These are phyloP conservation scores for Xiphydria camelus DNA, from an alignment of 2,888 invertebrate genomes.

Conservation along the genomic window DNA sequence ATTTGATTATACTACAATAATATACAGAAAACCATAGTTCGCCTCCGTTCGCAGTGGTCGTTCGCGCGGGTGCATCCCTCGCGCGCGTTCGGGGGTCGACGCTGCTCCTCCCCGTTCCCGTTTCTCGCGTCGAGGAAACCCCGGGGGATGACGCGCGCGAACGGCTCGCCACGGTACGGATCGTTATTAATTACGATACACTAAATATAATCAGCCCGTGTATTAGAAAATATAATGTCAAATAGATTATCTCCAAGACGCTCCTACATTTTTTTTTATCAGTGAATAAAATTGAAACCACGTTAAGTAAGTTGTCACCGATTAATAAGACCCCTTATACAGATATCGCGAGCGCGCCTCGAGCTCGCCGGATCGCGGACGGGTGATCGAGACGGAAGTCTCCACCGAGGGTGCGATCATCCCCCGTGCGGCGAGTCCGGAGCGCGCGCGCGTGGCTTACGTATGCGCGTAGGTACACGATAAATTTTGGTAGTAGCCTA, in stretches of 20 bases:
- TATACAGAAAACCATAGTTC: conserved; percentile 44
- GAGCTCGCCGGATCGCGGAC: background rate
- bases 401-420: background rate
- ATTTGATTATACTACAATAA: conserved; percentile 55
- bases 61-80: conserved; percentile 9
- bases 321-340: conserved; percentile 10
- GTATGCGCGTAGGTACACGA: too few species aligned
- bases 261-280: conserved; percentile 33
- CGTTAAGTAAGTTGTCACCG: conserved; percentile 38
- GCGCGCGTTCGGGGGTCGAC: background rate
- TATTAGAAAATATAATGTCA: conserved; percentile 54
- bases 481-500: too few species aligned
- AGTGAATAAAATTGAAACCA: conserved; percentile 39
- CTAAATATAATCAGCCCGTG: conserved; percentile 51
- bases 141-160: conserved; percentile 18
- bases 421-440: background rate
- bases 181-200: conserved; percentile 43
- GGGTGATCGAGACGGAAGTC: background rate
- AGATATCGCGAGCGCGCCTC: background rate
- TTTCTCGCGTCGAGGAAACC: background rate
- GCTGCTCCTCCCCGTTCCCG: background rate
- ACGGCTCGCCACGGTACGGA: conserved; percentile 5
- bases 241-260: conserved; percentile 38
- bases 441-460: background rate
- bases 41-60: background rate